A percentile compares a stretch with the other conserved stretches of the same genome.
These are phyloP conservation scores for Chiloscyllium punctatum DNA, from an alignment of 2,797 vertebrate species.

Conservation along the genomic window DNA sequence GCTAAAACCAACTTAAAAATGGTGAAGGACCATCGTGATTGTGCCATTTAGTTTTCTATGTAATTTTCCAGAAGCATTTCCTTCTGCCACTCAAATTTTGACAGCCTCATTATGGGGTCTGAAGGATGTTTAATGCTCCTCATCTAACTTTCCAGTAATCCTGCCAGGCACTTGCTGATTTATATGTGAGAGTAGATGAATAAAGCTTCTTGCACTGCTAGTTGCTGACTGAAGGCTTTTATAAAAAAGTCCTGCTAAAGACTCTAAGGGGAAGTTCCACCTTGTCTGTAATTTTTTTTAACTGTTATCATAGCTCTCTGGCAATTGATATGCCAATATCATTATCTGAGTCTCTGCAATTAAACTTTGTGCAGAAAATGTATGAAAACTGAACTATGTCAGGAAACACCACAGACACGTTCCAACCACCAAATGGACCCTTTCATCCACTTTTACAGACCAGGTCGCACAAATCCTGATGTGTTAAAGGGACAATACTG, in stretches of 20 bases:
- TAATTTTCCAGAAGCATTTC: background rate
- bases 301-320: background rate
- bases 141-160: background rate
- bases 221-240: background rate
- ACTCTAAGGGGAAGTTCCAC: background rate
- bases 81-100: background rate
- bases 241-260: background rate
- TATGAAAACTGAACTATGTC: background rate
- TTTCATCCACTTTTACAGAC: background rate
- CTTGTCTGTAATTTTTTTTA: background rate
- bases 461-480: background rate
- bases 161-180: background rate
- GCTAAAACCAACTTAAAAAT: background rate
- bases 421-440: background rate
- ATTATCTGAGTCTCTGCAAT: background rate
- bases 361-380: background rate
- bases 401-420: background rate
- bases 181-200: background rate
- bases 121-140: background rate
- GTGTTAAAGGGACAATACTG: background rate
- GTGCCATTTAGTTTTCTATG: background rate
- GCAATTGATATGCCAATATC: background rate
- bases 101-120: background rate
- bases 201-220: background rate
- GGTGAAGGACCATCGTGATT: background rate